Evolutionary conservation across 2,113 vertebrate species (phyloP).

Genomic region (Cettia cetti): DNA sequence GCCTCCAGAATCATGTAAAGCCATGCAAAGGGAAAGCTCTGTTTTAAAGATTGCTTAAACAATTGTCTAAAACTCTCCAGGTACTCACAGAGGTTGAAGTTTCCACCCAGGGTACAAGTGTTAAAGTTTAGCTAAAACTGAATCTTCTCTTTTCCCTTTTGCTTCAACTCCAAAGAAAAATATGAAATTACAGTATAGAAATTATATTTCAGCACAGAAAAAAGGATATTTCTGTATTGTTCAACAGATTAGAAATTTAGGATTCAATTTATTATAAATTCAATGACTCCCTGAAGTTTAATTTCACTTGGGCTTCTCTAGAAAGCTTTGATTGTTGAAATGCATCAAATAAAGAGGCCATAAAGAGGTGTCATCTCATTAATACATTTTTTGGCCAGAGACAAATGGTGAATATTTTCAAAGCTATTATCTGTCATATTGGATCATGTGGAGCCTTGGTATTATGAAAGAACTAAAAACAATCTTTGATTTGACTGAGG

Average conservation of each 20-base stretch:
- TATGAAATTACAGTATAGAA: background rate
- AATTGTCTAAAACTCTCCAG: background rate
- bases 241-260: background rate
- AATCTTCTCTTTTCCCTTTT: background rate
- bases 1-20: background rate
- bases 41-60: background rate
- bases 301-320: slow-evolving; percentile 3
- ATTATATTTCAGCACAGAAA: background rate
- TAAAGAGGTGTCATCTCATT: background rate
- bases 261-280: background rate
- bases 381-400: slow-evolving; percentile 38
- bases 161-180: background rate
- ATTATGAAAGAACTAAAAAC: slow-evolving; percentile 47
- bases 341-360: background rate
- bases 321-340: slow-evolving; percentile 25
- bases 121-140: background rate
- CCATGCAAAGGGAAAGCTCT: background rate
- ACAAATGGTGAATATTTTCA: slow-evolving; percentile 40
- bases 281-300: background rate
- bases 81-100: background rate
- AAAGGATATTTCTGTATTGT: background rate
- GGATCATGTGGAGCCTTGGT: slow-evolving; percentile 40
- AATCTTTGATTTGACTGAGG: slow-evolving; percentile 62
- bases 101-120: background rate
- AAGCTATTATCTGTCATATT: slow-evolving; percentile 41